Conservation (phyloP, 2,113 vertebrate species). For the Chrysochloris asiatica region DNA sequence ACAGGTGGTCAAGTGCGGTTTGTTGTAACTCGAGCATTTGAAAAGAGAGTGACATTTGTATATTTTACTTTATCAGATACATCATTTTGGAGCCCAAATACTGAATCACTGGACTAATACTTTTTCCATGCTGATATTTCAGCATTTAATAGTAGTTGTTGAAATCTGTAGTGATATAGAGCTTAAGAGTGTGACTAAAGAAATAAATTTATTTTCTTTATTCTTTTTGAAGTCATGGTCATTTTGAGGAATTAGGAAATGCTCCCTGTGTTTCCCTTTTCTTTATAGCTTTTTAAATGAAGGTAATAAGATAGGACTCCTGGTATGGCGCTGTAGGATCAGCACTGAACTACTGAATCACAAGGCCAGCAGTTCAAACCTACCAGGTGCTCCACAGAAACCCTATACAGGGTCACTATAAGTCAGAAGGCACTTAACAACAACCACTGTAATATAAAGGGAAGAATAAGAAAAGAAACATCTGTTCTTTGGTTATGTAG, state of each 20-base stretch:
- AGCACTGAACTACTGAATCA: too few relatives aligned
- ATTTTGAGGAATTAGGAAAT: constrained; percentile 21
- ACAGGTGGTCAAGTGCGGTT: not conserved
- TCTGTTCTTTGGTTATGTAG: constrained; percentile 4
- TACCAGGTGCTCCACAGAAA: too few relatives aligned
- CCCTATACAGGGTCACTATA: too few relatives aligned
- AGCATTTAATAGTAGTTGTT: too few relatives aligned
- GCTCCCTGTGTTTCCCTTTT: constrained; percentile 22
- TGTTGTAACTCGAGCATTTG: not conserved
- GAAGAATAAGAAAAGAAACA: not conserved
- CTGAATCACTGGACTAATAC: not conserved
- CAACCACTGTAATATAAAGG: too few relatives aligned
- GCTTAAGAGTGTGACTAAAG: not conserved
- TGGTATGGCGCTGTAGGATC: too few relatives aligned
- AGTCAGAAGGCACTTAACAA: too few relatives aligned
- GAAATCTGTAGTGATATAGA: not conserved
- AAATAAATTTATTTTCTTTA: constrained; percentile 24
- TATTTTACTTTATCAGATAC: constrained; percentile 6
- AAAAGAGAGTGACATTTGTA: not conserved
- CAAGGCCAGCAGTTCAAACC: too few relatives aligned
- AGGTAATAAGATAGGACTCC: too few relatives aligned
- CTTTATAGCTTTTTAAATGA: constrained; percentile 39
- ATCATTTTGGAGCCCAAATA: constrained; percentile 16
- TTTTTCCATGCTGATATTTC: not conserved
- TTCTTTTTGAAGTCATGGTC: not conserved